Percentiles rank a stretch among this genome's conserved stretches.
Conservation (phyloP, 2,113 vertebrate genomes). For the Baryphthengus martii region DNA sequence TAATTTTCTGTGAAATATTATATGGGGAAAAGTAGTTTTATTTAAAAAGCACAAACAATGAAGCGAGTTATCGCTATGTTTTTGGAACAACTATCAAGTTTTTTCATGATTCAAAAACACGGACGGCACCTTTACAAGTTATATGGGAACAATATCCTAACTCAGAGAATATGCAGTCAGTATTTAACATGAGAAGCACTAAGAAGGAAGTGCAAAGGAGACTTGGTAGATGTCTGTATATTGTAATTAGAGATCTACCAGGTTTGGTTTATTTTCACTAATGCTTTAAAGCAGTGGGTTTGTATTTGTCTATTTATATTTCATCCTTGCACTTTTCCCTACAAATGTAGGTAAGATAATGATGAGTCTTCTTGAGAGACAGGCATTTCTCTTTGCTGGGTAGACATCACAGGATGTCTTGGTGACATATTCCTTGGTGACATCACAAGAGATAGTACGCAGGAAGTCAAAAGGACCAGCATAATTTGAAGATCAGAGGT, state of each 20-base stretch:
- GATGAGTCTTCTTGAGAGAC: not conserved
- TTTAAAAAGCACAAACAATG: not conserved
- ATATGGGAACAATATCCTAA: not conserved
- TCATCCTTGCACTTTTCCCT: not conserved
- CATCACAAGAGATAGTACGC: not conserved
- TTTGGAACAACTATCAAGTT: not conserved
- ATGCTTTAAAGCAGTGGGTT: not conserved
- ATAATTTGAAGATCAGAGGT: not conserved
- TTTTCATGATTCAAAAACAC: not conserved
- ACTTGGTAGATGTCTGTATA: not conserved
- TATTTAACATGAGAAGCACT: not conserved
- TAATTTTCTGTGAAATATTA: not conserved
- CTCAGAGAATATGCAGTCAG: not conserved
- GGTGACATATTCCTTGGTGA: too few relatives aligned
- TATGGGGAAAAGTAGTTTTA: not conserved
- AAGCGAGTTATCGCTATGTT: not conserved
- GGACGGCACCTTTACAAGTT: not conserved
- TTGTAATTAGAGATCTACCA: not conserved
- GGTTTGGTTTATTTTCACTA: not conserved
- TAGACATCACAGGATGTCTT: too few relatives aligned
- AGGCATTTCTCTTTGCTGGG: not conserved
- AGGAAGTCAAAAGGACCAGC: not conserved
- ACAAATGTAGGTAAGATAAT: not conserved
- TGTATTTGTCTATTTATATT: not conserved
- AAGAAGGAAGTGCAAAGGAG: not conserved